Conservation (phyloP, 2,113 vertebrate genomes). For the Colistium nudipinnis region DNA sequence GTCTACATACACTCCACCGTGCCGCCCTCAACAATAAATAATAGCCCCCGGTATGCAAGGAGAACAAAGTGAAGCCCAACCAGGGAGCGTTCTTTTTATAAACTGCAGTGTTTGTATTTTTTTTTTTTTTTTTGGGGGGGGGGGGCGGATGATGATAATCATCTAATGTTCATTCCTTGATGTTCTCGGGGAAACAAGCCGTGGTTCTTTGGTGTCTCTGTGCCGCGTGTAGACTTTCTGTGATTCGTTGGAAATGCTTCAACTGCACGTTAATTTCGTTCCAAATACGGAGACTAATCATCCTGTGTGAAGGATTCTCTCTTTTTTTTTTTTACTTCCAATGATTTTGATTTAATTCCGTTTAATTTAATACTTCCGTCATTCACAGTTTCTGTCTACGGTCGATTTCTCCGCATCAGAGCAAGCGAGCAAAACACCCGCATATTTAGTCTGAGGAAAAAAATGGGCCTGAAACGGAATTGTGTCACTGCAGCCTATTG, state of each 20-base stretch:
- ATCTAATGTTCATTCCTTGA: slow-evolving; percentile 46
- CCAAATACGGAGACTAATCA: slow-evolving; percentile 14
- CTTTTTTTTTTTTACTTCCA: slow-evolving; percentile 19
- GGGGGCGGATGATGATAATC: slow-evolving; percentile 41
- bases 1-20: slow-evolving; percentile 49
- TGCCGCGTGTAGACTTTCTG: slow-evolving; percentile 22
- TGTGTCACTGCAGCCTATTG: slow-evolving; percentile 28
- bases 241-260: background rate
- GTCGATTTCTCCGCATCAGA: background rate
- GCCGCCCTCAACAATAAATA: slow-evolving; percentile 56
- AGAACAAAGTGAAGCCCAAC: slow-evolving; percentile 51
- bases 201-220: slow-evolving; percentile 44
- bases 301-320: background rate
- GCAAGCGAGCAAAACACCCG: slow-evolving; percentile 32
- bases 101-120: slow-evolving; percentile 39
- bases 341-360: slow-evolving; percentile 14
- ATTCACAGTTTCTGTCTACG: background rate
- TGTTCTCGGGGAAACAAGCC: slow-evolving; percentile 54
- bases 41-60: slow-evolving; percentile 48
- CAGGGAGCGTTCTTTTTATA: slow-evolving; percentile 16
- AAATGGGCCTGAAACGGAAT: slow-evolving; percentile 31
- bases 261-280: slow-evolving; percentile 1
- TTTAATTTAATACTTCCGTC: slow-evolving; percentile 6
- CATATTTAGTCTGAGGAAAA: slow-evolving; percentile 15
- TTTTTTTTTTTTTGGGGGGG: too few relatives aligned